Base-by-base conservation (phyloP, 2,888 invertebrate genomes). In the Cheilosia scutellata region DNA sequence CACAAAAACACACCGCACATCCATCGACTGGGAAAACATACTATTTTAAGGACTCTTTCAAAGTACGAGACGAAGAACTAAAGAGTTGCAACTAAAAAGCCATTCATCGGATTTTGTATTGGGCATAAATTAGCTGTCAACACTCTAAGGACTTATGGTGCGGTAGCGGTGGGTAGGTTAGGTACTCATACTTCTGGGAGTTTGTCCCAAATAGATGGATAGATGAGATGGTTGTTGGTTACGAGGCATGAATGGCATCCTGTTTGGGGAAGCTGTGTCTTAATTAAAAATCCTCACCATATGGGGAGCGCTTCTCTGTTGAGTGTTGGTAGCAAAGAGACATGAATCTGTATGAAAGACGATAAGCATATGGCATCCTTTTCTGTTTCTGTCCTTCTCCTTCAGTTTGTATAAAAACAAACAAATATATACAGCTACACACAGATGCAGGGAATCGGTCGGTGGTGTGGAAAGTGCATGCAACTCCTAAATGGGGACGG, bases 111-210 rank as follows among this genome's bases (percentile, higher is more conserved):
- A 66, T 70, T 65, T 13, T 79, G 79, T 84, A 84, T 84, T 76
- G 79, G 70, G 80, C 75, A 80, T 79, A 80, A 84, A 84, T 84
- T 84, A 84, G 84, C 79, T 80, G 84, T 79, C 79, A 84, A 80
- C 84, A 84, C 62, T 40, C 75, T 55, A 53, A 71, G 66, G 75
- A 74, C 74, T 77, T 13, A 27, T 9, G 37, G 9, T 37, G 37
- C 3, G 9, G 37, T 11, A 11, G 37, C 9, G 16, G 11, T 5
- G n/a, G n/a, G 20, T 47, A 42, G 37, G n/a, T n/a, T n/a, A 13
- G 65, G 51, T 60, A 66, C 60, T 66, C 20, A 27, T 63, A 37
- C 29, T 44, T 53, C 27, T 70, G 47, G n/a, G 40, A 57, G 77
- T 49, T 68, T 70, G 11, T 55, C 51, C 49, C 68, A 80, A 66